phyloP scores from a whole-genome alignment of 1,140 invertebrate species.

The Danaus plexippus region DNA sequence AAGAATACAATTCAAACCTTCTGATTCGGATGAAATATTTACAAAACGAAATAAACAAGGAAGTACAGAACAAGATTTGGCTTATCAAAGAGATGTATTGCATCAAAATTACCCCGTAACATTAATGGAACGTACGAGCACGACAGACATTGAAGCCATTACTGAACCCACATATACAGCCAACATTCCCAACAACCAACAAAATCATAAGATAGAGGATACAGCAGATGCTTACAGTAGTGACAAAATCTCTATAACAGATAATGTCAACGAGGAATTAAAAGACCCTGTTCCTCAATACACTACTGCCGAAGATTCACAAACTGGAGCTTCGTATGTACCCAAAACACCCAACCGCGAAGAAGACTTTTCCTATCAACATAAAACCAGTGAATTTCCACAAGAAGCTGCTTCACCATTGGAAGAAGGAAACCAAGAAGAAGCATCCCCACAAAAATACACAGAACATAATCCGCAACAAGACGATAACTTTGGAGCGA shows the following conservation, averaged over 20 bases:
- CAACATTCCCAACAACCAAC: constrained; percentile 30
- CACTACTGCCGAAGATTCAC: constrained; percentile 17
- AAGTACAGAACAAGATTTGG: constrained; percentile 59
- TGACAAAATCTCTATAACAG: constrained; percentile 48
- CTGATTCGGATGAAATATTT: constrained; percentile 48
- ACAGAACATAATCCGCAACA: constrained; percentile 27
- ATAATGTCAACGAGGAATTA: constrained; percentile 25
- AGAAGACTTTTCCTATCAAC: constrained; percentile 41
- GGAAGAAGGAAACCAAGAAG: constrained; percentile 39
- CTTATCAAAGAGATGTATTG: constrained; percentile 74
- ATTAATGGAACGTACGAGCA: constrained; percentile 61
- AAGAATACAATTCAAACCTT: constrained; percentile 53
- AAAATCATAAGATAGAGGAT: constrained; percentile 38
- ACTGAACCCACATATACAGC: constrained; percentile 51
- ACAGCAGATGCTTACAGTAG: constrained; percentile 61
- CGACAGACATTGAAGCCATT: constrained; percentile 60
- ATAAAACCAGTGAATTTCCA: constrained; percentile 36
- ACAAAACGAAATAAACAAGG: constrained; percentile 50
- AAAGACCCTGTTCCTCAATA: constrained; percentile 16
- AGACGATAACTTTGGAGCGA: constrained; percentile 19
- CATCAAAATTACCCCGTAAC: constrained; percentile 75
- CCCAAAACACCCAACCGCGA: constrained; percentile 26
- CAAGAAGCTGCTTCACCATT: constrained; percentile 25
- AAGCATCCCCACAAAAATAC: constrained; percentile 31
- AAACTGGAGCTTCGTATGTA: constrained; percentile 32